Conservation (phyloP, 2,888 invertebrate genomes). For the Subacronicta megacephala region DNA sequence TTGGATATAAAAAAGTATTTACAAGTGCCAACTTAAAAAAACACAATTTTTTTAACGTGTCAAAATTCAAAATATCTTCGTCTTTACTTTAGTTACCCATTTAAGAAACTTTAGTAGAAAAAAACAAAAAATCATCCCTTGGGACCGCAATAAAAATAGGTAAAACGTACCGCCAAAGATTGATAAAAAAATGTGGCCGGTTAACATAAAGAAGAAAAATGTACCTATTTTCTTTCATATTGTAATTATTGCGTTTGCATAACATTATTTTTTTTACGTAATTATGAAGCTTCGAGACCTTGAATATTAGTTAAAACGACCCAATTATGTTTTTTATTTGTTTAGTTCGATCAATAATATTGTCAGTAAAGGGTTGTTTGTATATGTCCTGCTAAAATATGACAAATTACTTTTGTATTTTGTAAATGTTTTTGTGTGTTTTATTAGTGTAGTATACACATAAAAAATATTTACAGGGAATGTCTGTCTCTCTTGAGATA, state of each 20-base stretch:
- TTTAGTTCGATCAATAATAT: slow-evolving; percentile 32
- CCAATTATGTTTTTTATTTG: slow-evolving; percentile 35
- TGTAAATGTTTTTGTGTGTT: not conserved
- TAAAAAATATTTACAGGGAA: too few species aligned
- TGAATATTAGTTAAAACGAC: slow-evolving; percentile 16
- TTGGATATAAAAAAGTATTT: too few species aligned
- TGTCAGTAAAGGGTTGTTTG: slow-evolving; percentile 26
- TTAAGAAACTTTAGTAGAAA: not conserved
- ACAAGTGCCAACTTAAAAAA: not conserved
- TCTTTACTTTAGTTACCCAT: slow-evolving; percentile 7
- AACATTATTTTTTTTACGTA: slow-evolving; percentile 63
- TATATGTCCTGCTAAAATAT: slow-evolving; percentile 5
- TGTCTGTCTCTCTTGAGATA: too few species aligned
- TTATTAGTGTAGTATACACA: too few species aligned
- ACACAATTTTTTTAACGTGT: not conserved
- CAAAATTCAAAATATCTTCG: slow-evolving; percentile 6
- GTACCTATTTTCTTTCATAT: slow-evolving; percentile 57
- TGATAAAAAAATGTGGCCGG: slow-evolving; percentile 32
- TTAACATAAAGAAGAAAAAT: slow-evolving; percentile 27
- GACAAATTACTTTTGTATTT: not conserved
- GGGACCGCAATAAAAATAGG: slow-evolving; percentile 46
- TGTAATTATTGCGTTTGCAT: slow-evolving; percentile 69
- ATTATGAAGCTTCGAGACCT: slow-evolving; percentile 27
- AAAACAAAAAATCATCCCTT: slow-evolving; percentile 20
- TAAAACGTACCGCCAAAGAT: slow-evolving; percentile 46